phyloP scores from a whole-genome alignment of 2,797 vertebrate species.

The Gorsachius magnificus region DNA sequence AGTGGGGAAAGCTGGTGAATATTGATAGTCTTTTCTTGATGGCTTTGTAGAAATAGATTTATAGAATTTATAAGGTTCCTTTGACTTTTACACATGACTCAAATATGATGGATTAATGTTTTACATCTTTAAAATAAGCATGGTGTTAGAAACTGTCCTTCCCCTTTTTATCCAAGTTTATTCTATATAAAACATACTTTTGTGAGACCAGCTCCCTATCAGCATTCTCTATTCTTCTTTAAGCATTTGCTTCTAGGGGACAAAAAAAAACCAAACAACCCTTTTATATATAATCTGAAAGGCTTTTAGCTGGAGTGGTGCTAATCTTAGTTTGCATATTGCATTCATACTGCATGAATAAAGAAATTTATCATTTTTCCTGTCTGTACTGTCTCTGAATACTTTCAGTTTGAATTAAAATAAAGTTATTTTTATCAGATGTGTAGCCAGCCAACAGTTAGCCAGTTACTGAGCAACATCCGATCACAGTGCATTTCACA shows the following conservation, averaged over 20 bases:
- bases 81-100: neutral
- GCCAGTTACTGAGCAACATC: conserved; percentile 98
- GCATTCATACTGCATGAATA: neutral
- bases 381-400: neutral
- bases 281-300: neutral
- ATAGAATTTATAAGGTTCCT: neutral
- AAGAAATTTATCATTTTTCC: neutral
- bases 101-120: neutral
- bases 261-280: neutral
- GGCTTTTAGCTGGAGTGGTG: neutral
- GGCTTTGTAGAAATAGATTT: neutral
- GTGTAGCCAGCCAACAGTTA: conserved; percentile 96
- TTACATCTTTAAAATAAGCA: neutral
- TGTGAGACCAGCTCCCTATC: neutral
- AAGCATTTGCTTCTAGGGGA: neutral
- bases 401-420: neutral
- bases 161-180: neutral
- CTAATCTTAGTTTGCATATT: neutral
- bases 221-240: neutral
- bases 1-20: neutral
- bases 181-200: neutral
- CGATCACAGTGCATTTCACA: conserved; percentile 99
- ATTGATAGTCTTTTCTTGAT: neutral
- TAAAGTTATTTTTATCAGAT: conserved; percentile 78
- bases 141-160: neutral